Evolutionary conservation across 2,113 vertebrate genomes (phyloP).

Genomic region (Syngnathus scovelli): DNA sequence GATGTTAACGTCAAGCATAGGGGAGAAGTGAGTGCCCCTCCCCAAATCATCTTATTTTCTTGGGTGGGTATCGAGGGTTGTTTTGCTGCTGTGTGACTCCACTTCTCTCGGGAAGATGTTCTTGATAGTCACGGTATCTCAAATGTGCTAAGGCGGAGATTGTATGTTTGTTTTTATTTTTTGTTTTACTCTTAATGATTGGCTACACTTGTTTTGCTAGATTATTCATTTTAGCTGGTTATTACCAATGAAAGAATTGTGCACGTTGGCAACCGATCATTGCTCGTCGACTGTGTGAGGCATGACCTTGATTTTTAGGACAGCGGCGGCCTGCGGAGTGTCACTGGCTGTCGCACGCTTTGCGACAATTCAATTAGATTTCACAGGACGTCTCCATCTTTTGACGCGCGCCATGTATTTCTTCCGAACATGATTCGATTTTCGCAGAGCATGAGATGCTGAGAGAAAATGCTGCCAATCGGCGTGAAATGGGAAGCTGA

Average conservation of each 20-base stretch:
- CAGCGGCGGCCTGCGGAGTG: neutral
- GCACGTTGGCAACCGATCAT: neutral
- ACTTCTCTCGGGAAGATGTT: neutral
- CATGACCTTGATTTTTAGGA: neutral
- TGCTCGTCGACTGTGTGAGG: neutral
- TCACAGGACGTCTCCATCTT: constrained; percentile 2
- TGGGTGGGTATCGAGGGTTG: neutral
- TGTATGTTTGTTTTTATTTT: neutral
- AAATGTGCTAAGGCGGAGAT: neutral
- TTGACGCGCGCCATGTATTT: neutral
- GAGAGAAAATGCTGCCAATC: neutral
- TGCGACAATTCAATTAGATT: constrained; percentile 5
- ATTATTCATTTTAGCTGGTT: neutral
- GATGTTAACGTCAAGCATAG: neutral
- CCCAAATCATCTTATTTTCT: neutral
- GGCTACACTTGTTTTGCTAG: neutral
- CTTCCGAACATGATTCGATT: neutral
- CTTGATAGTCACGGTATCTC: neutral
- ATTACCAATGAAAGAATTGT: neutral
- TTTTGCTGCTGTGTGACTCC: neutral
- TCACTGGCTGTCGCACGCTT: neutral
- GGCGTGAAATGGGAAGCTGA: neutral
- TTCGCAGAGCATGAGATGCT: neutral
- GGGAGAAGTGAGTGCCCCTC: neutral
- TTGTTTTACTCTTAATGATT: neutral